Percentiles rank a stretch among this genome's conserved stretches.
phyloP scores from a whole-genome alignment of 2,888 invertebrate species.

The Trimorus sp. region DNA sequence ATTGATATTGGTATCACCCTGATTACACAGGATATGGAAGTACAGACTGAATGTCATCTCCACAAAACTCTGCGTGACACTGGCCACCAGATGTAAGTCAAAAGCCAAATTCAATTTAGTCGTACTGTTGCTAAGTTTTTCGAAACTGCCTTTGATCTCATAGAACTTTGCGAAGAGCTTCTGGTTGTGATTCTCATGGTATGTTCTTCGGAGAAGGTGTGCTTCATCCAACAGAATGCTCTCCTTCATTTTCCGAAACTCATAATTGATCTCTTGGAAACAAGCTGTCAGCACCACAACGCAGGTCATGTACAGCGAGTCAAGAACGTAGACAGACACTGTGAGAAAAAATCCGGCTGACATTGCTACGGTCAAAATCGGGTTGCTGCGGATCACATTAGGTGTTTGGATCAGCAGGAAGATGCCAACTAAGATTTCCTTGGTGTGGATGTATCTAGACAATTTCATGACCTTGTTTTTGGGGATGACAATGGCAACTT shows the following conservation, averaged over 20 bases:
- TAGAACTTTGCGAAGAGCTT: conserved; percentile 68
- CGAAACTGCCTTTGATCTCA: conserved; percentile 70
- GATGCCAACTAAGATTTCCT: conserved; percentile 67
- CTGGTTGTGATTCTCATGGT: conserved; percentile 70
- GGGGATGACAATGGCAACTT: conserved; percentile 67
- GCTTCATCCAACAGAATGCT: conserved; percentile 69
- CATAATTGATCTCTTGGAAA: conserved; percentile 69
- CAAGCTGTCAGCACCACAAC: conserved; percentile 69
- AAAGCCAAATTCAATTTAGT: conserved; percentile 70
- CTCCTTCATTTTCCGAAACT: conserved; percentile 66
- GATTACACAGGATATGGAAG: conserved; percentile 70
- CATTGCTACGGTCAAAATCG: conserved; percentile 38
- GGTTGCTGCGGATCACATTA: conserved; percentile 50
- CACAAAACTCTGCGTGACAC: conserved; percentile 71
- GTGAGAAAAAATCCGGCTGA: conserved; percentile 61
- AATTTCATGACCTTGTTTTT: conserved; percentile 57
- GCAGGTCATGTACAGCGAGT: conserved; percentile 70
- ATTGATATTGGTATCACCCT: conserved; percentile 64
- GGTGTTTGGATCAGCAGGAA: conserved; percentile 68
- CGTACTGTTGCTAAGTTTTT: conserved; percentile 68
- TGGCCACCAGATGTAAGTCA: conserved; percentile 70
- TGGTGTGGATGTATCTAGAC: conserved; percentile 67
- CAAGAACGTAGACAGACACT: conserved; percentile 67
- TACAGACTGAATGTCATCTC: conserved; percentile 75
- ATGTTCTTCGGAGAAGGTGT: conserved; percentile 74